A percentile compares a stretch with the other conserved stretches of the same genome.
These are phyloP conservation scores for Epizoanthus rinbou DNA, from an alignment of 92 coral and sea anemone species.

Conservation along the genomic window DNA sequence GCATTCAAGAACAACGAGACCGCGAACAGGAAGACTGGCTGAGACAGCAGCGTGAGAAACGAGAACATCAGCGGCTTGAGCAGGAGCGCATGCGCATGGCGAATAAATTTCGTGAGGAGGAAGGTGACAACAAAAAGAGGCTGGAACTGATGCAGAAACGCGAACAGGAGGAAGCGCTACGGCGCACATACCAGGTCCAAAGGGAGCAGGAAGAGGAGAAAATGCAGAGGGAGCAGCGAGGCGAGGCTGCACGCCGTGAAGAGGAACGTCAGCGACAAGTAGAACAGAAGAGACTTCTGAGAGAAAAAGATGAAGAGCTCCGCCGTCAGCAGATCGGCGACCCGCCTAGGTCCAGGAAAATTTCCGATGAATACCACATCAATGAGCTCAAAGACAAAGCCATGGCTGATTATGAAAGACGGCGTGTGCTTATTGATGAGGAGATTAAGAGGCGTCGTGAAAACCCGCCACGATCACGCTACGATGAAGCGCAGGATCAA, in stretches of 20 bases:
- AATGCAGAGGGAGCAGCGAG: conserved; percentile 65
- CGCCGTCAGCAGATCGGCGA: conserved; percentile 83
- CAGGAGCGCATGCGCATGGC: conserved; percentile 69
- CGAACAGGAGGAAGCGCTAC: conserved; percentile 74
- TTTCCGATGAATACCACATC: conserved; percentile 68
- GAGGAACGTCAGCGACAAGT: conserved; percentile 61
- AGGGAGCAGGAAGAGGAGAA: conserved; percentile 59
- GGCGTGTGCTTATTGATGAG: conserved; percentile 78
- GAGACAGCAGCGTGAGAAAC: conserved; percentile 63
- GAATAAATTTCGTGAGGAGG: conserved; percentile 76
- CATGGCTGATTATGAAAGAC: conserved; percentile 81
- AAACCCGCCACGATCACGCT: conserved; percentile 14
- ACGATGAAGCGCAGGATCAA: conserved; percentile 16
- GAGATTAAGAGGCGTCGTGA: conserved; percentile 77
- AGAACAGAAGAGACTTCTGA: conserved; percentile 71
- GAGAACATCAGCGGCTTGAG: conserved; percentile 69
- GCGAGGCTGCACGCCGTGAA: conserved; percentile 65
- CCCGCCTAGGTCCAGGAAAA: conserved; percentile 53
- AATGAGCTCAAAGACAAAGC: conserved; percentile 80
- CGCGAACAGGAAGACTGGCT: conserved; percentile 76
- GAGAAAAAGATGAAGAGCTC: conserved; percentile 90
- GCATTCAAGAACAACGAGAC: conserved; percentile 61
- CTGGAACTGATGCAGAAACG: conserved; percentile 69
- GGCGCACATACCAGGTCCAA: conserved; percentile 54
- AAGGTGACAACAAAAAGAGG: conserved; percentile 62